Evolutionary conservation across 2,888 invertebrate genomes (phyloP).

Genomic region (Calameuta idolon): DNA sequence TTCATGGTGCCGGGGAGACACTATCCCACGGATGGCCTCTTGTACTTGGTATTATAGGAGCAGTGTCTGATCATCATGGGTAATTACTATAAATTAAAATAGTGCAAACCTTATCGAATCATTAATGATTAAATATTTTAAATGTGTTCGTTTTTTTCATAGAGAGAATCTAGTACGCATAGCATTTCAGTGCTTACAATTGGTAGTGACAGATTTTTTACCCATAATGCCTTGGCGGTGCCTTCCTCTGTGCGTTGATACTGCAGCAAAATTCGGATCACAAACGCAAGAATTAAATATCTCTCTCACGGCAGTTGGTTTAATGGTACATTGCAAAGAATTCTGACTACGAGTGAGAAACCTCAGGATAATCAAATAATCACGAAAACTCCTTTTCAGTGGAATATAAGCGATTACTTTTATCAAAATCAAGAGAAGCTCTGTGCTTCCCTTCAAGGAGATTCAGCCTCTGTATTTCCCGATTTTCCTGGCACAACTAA

Average conservation of each 20-base stretch:
- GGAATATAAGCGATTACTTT: slow-evolving; percentile 98
- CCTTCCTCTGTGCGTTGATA: slow-evolving; percentile 89
- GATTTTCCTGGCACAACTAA: slow-evolving; percentile 87
- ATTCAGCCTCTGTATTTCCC: slow-evolving; percentile 79
- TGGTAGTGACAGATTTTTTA: slow-evolving; percentile 94
- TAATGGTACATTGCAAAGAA: slow-evolving; percentile 77
- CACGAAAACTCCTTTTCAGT: slow-evolving; percentile 72
- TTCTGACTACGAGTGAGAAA: neutral
- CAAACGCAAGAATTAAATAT: slow-evolving; percentile 98
- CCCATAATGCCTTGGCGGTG: slow-evolving; percentile 93
- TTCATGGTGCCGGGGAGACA: slow-evolving; percentile 93
- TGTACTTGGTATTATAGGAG: slow-evolving; percentile 94
- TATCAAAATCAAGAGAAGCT: slow-evolving; percentile 94
- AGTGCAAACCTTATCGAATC: slow-evolving; percentile 10
- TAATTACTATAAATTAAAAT: slow-evolving; percentile 57
- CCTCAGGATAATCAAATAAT: too few species aligned
- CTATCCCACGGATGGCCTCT: slow-evolving; percentile 96
- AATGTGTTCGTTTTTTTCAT: slow-evolving; percentile 34
- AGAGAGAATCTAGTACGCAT: slow-evolving; percentile 92
- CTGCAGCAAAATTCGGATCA: slow-evolving; percentile 94
- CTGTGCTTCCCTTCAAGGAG: slow-evolving; percentile 78
- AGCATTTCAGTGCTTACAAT: slow-evolving; percentile 95
- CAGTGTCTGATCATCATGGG: slow-evolving; percentile 93
- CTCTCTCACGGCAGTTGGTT: slow-evolving; percentile 94
- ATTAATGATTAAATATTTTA: slow-evolving; percentile 8